Base-by-base conservation (phyloP, 2,113 vertebrate genomes). In the Ranitomeya imitator region DNA sequence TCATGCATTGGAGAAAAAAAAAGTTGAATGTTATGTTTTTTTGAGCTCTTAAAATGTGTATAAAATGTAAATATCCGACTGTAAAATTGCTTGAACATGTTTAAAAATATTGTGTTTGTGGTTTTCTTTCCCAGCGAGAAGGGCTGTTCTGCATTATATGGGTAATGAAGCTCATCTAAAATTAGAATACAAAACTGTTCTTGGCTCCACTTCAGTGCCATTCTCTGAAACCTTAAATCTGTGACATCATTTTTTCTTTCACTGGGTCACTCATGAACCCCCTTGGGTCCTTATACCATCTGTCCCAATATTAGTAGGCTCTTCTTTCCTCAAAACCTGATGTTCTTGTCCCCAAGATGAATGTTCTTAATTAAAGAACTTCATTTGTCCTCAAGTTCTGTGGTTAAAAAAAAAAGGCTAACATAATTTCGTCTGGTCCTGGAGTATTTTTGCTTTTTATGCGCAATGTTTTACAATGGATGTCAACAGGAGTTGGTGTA, bases 301-400 rank as follows among this genome's bases (percentile, higher is more conserved):
- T 95, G 95, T 96, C 93, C 92, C 93, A 93, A 91, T 93, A 94
- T 95, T 94, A 93, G 92, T 93, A 95, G 92, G 93, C 88, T 93
- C 93, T 92, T 92, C 90, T 91, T 65, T 93, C 78, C 93, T 91
- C 91, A 94, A 90, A 94, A 94, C 93, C 92, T 94, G 93, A 95
- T 94, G 93, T 93, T 93, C 93, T 93, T 93, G 93, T 95, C 93
- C 93, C 91, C 82, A 94, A 95, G 94, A 95, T 94, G 93, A 93
- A 95, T 95, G 93, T 91, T 92, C 92, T 94, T 95, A 94, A 95
- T 95, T 95, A 95, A 93, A 94, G 92, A 91, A 91, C 89, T 91
- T 86, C 69, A 86, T 93, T 95, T 94, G 91, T 94, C 91, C 91
- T 94, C 94, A 93, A 89, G 93, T 92, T 61, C 88, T 90, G 91